These are phyloP conservation scores for Pelmatolapia mariae DNA, from an alignment of 2,113 vertebrate genomes.

Conservation along the genomic window DNA sequence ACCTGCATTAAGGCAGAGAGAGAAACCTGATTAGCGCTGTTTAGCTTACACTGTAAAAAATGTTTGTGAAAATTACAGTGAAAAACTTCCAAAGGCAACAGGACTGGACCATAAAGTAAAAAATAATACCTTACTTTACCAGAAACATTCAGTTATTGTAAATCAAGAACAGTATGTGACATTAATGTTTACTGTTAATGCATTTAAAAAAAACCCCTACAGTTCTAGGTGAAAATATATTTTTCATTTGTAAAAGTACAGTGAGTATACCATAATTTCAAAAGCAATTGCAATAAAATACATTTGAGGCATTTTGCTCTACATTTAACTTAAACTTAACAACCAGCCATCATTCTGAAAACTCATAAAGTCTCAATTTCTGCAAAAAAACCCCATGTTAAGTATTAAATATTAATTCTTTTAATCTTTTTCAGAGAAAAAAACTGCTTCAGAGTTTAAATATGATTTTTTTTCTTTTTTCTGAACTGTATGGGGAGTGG, in stretches of 20 bases:
- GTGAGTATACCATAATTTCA: background rate
- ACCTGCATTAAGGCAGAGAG: background rate
- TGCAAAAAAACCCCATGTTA: background rate
- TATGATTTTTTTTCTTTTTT: background rate
- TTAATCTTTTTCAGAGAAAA: background rate
- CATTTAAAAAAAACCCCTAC: background rate
- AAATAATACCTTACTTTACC: background rate
- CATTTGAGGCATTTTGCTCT: background rate
- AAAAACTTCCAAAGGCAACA: background rate
- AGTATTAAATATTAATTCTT: background rate
- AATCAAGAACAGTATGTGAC: fast-evolving
- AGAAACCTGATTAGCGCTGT: background rate
- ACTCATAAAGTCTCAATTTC: background rate
- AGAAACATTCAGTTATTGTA: background rate
- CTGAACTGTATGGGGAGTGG: background rate
- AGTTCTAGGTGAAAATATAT: background rate
- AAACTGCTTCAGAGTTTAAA: background rate
- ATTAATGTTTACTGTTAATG: background rate
- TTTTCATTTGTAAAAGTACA: background rate
- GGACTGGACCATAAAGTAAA: background rate
- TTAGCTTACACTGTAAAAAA: background rate
- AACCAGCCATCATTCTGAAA: background rate
- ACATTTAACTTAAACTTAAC: background rate
- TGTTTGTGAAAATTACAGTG: background rate
- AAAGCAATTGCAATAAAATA: background rate